Base-by-base conservation (phyloP, 2,797 vertebrate species). In the Scolopax bukidnonensis region DNA sequence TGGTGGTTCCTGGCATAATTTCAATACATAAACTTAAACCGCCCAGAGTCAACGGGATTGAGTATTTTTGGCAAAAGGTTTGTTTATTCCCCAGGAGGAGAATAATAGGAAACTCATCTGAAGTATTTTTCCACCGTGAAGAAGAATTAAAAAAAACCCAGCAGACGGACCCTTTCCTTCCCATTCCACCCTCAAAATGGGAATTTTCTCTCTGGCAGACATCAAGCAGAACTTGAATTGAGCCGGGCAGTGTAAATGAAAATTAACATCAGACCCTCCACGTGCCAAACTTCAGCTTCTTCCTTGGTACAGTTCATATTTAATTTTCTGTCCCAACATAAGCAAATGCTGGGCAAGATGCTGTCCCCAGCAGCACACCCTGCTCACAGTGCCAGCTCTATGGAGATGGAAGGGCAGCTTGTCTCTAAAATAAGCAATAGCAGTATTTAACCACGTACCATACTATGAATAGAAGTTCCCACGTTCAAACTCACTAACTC, bases 71-170 rank as follows among this genome's bases (percentile, higher is more conserved):
- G 92, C 89, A 90, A 70, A 78, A 89, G 64, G 16, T 76, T 71
- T 96, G 82, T 79, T 96, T 96, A 93, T 56, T 88, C 81, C 82
- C 80, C 73, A 82, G 50, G 69, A 96, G 85, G 16, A 80, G 56
- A 95, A 88, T 74, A 92, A 92, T 73, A 95, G 78, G 90, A 79
- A 94, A 90, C 65, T 93, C 85, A 76, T 86, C 77, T 68, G 17
- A 67, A 89, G 43, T 92, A 51, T 84, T 90, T 94, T 96, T 96
- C 86, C 78, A 86, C 73, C 38, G 81, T 13, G 50, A 54, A 86
- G 54, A 53, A 75, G 60, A 92, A 78, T 57, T 50, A 89, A 91
- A 93, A 50, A 93, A 95, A 91, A 73, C 18, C 18, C 30, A 60
- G 57, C 33, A 54, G 63, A 50, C 4, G 2, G 87, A 91, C 69